These are phyloP conservation scores for Limenitis camilla DNA, from an alignment of 2,888 invertebrate species.

Conservation along the genomic window DNA sequence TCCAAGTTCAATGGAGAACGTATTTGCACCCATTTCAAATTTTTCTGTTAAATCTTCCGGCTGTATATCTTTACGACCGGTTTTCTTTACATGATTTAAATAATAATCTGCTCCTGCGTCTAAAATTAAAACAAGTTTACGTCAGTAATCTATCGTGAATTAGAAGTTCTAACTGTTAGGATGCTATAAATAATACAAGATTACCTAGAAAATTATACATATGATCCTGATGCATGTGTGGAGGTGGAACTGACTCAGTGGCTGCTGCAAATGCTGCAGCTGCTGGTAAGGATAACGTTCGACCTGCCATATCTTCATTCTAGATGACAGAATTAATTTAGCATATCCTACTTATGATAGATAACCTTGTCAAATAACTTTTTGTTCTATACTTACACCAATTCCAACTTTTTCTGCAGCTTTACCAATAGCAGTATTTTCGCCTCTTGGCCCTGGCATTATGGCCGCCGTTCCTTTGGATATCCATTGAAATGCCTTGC, in stretches of 20 bases:
- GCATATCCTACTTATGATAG: not conserved
- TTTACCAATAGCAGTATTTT: conserved; percentile 58
- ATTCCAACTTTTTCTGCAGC: conserved; percentile 47
- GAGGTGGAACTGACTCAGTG: conserved; percentile 48
- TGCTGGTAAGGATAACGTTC: conserved; percentile 49
- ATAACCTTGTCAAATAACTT: not conserved
- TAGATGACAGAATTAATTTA: conserved; percentile 17
- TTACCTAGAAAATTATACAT: conserved; percentile 63
- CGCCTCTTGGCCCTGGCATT: conserved; percentile 61
- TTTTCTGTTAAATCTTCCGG: conserved; percentile 57
- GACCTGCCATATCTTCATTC: conserved; percentile 56
- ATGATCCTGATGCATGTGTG: conserved; percentile 64
- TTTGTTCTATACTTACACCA: conserved; percentile 34
- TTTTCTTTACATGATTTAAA: conserved; percentile 52
- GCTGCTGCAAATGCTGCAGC: conserved; percentile 60
- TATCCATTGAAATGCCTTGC: conserved; percentile 59
- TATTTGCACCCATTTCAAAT: conserved; percentile 66
- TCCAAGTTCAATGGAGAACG: conserved; percentile 55
- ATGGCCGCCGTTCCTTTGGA: conserved; percentile 56
- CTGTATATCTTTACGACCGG: conserved; percentile 45
- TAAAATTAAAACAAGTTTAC: conserved; percentile 21
- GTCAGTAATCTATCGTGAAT: not conserved
- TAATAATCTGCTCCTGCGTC: conserved; percentile 63
- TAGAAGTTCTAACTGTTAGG: not conserved
- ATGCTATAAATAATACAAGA: not conserved